phyloP scores from a whole-genome alignment of 2,113 vertebrate species.

The Lucifuga dentata region DNA sequence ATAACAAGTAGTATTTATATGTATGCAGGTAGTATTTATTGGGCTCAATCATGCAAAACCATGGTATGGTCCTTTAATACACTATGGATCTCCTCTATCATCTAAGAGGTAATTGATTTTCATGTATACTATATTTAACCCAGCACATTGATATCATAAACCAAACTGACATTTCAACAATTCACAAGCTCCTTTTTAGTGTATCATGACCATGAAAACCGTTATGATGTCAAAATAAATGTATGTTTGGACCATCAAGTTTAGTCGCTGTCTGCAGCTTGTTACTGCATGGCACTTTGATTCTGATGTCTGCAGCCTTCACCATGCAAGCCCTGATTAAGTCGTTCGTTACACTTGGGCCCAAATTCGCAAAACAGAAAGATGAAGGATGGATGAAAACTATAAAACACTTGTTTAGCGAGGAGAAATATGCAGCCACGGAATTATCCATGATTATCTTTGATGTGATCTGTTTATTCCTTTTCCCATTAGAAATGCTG shows the following conservation, averaged over 20 bases:
- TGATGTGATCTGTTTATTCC: constrained; percentile 36
- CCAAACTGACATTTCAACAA: too few species aligned
- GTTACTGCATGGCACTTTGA: not conserved
- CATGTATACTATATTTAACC: too few species aligned
- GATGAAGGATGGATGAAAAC: constrained; percentile 36
- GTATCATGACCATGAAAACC: too few species aligned
- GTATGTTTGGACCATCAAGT: too few species aligned
- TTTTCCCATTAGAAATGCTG: constrained; percentile 20
- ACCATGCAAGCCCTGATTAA: constrained; percentile 50
- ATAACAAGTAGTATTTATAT: too few species aligned
- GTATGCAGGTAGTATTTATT: too few species aligned
- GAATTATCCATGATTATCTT: constrained; percentile 22
- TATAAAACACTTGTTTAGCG: constrained; percentile 21
- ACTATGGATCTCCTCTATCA: not conserved
- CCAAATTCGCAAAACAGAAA: constrained; percentile 47
- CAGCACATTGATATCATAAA: too few species aligned
- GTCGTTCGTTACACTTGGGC: constrained; percentile 46
- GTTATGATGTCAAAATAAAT: too few species aligned
- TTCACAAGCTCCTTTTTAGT: too few species aligned
- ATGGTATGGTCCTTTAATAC: too few species aligned
- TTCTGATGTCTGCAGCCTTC: constrained; percentile 45
- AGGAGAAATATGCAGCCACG: constrained; percentile 20
- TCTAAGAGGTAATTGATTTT: too few species aligned
- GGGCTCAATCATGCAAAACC: too few species aligned
- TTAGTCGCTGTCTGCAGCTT: not conserved